Conservation (phyloP, 2,797 vertebrate genomes). For the Gymnopithys bicolor region DNA sequence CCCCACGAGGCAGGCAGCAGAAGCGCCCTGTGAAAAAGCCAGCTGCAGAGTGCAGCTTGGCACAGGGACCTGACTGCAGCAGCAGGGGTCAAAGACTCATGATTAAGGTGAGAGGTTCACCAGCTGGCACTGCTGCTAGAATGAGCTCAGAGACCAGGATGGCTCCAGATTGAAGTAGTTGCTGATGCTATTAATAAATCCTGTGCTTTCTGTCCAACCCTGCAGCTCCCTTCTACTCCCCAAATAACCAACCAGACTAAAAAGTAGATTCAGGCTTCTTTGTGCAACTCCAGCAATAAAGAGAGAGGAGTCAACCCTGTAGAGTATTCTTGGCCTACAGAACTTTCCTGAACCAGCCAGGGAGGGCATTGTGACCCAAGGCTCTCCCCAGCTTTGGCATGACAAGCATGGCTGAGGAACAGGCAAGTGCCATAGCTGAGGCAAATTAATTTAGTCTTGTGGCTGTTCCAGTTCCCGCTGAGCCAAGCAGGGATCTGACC, state of each 20-base stretch:
- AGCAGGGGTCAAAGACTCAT: neutral
- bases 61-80: neutral
- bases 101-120: conserved; percentile 16
- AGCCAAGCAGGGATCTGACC: neutral
- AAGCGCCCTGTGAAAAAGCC: neutral
- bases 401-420: neutral
- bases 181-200: conserved; percentile 21
- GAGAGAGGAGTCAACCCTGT: neutral
- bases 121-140: neutral
- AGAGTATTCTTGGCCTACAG: neutral
- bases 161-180: conserved; percentile 8
- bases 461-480: neutral
- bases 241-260: neutral
- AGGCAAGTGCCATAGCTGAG: neutral
- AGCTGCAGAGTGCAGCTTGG: neutral
- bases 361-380: neutral
- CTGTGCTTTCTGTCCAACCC: neutral
- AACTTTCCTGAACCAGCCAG: neutral
- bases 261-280: neutral
- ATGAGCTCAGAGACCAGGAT: conserved; percentile 18
- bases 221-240: neutral
- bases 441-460: neutral
- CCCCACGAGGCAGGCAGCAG: neutral
- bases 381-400: neutral
- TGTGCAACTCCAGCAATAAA: neutral